Evolutionary conservation across 2,888 invertebrate species (phyloP), one percentile per base, ranked within the genome.

Genomic region (Idaea aversata): DNA sequence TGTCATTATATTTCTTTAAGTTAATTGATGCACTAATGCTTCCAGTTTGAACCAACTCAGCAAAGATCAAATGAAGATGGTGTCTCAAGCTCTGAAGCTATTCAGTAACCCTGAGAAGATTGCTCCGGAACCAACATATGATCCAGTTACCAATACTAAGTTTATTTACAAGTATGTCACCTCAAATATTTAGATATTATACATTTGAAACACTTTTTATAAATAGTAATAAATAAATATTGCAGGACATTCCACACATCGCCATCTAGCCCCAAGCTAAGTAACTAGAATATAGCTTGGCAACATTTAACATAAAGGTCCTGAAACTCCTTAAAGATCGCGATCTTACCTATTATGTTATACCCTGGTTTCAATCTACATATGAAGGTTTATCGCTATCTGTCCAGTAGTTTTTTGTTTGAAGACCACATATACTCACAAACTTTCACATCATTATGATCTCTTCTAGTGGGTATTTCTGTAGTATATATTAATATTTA

Each of bases 21-120:
- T 62, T 38, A 25, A 34, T 34, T 35, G 13, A 5, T 59, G 7
- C 35, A 60, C 15, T 61, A 5, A 57, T 25, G 61, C 13, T 82
- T 89, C 34, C 81, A 92, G 92, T 77, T 82, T 92, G 67, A 91
- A 88, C 70, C 83, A 88, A 67, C 77, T 92, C 36, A 91, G 81
- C 63, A 83, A 87, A 72, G 86, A 88, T 38, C 90, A 93, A 74
- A 87, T 90, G 82, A 88, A 88, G 70, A 86, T 91, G 80, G 91
- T 92, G 2, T 88, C 88, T 70, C 87, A 92, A 71, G 91, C 90
- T 0, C 70, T 91, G 61, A 90, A 90, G 66, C 88, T 90, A 72
- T 88, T 90, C 66, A 87, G 80, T 65, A 84, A 90, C 61, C 87
- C 90, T 1, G 86, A 88, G 61, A 87, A 86, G 71, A 76, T 79